Evolutionary conservation across 30 jellyfish, hydroid and myxozoan species (phyloP), one percentile per base, ranked within the genome.

Genomic region (Clytia hemisphaerica): DNA sequence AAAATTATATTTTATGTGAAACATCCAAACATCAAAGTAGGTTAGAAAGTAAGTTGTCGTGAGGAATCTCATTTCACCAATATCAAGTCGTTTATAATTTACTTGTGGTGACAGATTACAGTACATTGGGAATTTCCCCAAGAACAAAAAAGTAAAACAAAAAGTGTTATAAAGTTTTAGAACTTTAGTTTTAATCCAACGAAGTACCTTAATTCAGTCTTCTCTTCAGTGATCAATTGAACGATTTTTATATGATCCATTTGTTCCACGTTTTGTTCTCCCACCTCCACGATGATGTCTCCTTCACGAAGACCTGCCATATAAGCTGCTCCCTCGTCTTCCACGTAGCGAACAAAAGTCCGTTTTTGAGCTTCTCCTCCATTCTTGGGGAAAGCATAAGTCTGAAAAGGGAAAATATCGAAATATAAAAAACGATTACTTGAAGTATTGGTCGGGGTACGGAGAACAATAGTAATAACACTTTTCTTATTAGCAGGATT

Each of bases 291-390:
- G 18, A 84, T 72, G 79, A 76, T 82, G 76, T 84, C 95, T 58
- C 95, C 95, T 61, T 74, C 87, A 26, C 95, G 87, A 7, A 84
- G 72, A 9, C 95, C 95, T 18, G 95, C 85, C 74, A 70, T 60
- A 61, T 84, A 84, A 6, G 95, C 95, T 2, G 95, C 88, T 2
- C 95, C 95, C 61, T 84, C 95, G 3, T 84, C 95, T 72, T 84
- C 95, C 0, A 84, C 95, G 48, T 76, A 72, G 12, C 95, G 95
- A 4, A 84, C 95, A 63, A 84, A 74, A 2, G 95, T 84, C 50
- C 70, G 51, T 4, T 27, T 66, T 7, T 75, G 80, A 9, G 67
- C 77, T 1, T 50, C 84, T 5, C 81, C 85, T 7, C 73, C 67
- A 33, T 72, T 36, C 22, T 51, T 34, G 30, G 81, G 40, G 75